Evolutionary conservation across 2,888 invertebrate species (phyloP).

Genomic region (Steinernema carpocapsae): DNA sequence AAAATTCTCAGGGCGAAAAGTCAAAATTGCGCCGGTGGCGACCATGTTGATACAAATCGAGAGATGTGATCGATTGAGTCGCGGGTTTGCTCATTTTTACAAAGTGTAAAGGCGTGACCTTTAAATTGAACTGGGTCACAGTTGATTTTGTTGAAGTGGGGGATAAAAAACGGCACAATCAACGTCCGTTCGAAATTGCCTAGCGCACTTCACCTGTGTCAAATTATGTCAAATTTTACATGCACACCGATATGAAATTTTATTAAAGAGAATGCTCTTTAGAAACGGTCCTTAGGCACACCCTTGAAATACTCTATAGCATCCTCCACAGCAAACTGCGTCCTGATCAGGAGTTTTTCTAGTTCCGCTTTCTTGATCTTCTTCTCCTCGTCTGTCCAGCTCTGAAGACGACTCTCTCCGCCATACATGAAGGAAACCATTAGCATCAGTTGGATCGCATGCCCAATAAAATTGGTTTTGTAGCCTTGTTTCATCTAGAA

Average conservation of each 20-base stretch:
- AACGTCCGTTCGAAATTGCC: background rate
- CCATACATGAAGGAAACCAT: conserved; percentile 12
- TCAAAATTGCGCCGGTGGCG: background rate
- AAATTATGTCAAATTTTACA: background rate
- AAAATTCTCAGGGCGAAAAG: background rate
- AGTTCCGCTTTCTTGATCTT: background rate
- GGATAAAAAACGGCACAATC: background rate
- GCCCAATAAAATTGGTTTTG: background rate
- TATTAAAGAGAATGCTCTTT: background rate
- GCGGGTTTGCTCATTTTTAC: too few relatives aligned
- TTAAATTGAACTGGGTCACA: too few relatives aligned
- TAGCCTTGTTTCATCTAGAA: conserved; percentile 24
- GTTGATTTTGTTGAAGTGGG: background rate
- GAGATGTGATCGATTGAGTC: background rate
- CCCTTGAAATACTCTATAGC: background rate
- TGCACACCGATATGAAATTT: background rate
- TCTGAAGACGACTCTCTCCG: background rate
- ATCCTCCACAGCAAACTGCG: background rate
- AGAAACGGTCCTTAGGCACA: background rate
- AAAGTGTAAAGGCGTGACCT: too few relatives aligned
- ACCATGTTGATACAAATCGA: background rate
- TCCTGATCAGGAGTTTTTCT: conserved; percentile 22
- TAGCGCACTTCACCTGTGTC: background rate
- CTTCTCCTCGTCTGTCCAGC: conserved; percentile 4
- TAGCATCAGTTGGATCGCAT: background rate